phyloP scores from a whole-genome alignment of 2,113 vertebrate species.

The Spea bombifrons region DNA sequence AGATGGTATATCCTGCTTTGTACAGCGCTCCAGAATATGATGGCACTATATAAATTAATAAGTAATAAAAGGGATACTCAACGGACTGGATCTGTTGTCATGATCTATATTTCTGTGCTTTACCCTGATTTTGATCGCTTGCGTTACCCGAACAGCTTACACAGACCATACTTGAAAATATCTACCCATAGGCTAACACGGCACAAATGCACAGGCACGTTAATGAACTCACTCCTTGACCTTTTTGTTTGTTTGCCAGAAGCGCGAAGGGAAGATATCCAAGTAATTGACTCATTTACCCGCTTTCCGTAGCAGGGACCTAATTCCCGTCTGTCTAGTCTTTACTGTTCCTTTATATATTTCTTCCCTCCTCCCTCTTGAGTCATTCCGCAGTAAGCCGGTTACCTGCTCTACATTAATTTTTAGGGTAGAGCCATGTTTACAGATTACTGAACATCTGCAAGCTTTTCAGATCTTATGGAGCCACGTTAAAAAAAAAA shows the following conservation, averaged over 20 bases:
- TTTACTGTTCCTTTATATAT: background rate
- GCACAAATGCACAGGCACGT: background rate
- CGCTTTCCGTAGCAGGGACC: conserved; percentile 3
- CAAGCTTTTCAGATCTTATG: background rate
- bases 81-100: no score
- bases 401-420: conserved; percentile 11
- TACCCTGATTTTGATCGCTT: no score
- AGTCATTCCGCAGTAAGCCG: background rate
- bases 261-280: background rate
- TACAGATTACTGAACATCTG: background rate
- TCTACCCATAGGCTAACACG: background rate
- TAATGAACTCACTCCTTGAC: conserved; percentile 33
- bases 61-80: no score
- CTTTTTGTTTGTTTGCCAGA: conserved; percentile 6
- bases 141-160: no score
- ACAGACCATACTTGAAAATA: background rate
- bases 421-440: background rate
- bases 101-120: no score
- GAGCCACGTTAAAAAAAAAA: no score
- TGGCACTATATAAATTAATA: no score
- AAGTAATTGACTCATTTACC: conserved; percentile 35
- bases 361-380: background rate
- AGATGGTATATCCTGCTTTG: no score
- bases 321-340: conserved; percentile 13
- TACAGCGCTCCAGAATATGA: no score